Evolutionary conservation across 2,888 invertebrate genomes (phyloP).

Genomic region (Drosophila neonasuta): DNA sequence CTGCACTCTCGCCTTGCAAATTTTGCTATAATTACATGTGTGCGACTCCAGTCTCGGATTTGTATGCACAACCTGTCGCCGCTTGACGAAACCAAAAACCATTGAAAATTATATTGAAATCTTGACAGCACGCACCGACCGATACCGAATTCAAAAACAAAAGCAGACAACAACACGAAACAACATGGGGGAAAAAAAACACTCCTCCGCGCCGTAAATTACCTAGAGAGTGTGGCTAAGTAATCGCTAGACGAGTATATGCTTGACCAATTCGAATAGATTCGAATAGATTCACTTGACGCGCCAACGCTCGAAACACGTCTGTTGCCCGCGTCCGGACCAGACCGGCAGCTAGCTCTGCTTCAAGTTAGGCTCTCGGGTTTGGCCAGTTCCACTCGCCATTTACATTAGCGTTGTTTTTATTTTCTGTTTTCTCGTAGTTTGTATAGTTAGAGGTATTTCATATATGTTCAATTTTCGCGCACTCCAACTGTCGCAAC

Average conservation of each 20-base stretch:
- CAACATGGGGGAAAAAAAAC: not conserved
- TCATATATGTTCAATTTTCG: conserved; percentile 8
- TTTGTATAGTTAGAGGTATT: not conserved
- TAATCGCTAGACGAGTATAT: conserved; percentile 8
- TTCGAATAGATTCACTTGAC: conserved; percentile 49
- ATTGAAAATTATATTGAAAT: conserved; percentile 52
- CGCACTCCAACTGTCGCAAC: conserved; percentile 18
- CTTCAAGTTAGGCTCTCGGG: conserved; percentile 21
- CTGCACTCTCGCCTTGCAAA: conserved; percentile 21
- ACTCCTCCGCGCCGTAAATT: conserved; percentile 20
- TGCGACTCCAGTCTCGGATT: conserved; percentile 41
- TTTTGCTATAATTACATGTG: conserved; percentile 47
- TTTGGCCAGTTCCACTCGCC: conserved; percentile 30
- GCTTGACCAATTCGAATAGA: conserved; percentile 23
- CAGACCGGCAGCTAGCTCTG: conserved; percentile 15
- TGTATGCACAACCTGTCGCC: conserved; percentile 59
- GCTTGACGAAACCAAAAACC: conserved; percentile 50
- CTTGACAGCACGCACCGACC: conserved; percentile 53
- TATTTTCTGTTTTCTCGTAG: not conserved
- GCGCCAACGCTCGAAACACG: conserved; percentile 57
- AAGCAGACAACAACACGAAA: not conserved
- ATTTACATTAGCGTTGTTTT: conserved; percentile 3
- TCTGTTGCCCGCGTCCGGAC: conserved; percentile 40
- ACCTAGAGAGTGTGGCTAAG: conserved; percentile 16
- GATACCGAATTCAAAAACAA: conserved; percentile 14